phyloP scores from a whole-genome alignment of 2,113 vertebrate genomes.

The Sphaerodactylus townsendi region DNA sequence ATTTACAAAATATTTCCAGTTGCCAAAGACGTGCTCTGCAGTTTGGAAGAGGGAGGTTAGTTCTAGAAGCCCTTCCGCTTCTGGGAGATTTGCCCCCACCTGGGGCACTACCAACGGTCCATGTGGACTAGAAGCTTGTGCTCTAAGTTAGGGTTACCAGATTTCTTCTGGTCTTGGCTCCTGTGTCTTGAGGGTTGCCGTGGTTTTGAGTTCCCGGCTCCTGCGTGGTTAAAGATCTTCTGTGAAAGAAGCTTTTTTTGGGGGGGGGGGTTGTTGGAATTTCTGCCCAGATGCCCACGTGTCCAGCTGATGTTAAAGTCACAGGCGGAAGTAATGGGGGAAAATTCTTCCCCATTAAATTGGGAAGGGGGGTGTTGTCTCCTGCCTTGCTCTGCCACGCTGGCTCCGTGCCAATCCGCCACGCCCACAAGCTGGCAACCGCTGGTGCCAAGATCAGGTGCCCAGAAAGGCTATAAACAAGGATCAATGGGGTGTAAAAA shows the following conservation, averaged over 20 bases:
- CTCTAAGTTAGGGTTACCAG: neutral
- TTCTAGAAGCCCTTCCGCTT: no score
- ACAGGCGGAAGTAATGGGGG: neutral
- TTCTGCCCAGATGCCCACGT: neutral
- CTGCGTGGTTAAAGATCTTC: neutral
- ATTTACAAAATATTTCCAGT: no score
- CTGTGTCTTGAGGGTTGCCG: no score
- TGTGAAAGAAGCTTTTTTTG: neutral
- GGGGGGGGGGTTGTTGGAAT: neutral
- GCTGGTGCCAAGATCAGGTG: neutral
- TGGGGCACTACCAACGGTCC: neutral
- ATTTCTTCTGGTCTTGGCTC: no score
- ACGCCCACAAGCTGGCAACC: neutral
- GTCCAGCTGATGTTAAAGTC: neutral
- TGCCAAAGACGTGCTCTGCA: no score
- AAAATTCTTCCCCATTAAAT: neutral
- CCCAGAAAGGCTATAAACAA: conserved; percentile 14
- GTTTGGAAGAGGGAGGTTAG: no score
- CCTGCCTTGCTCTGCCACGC: neutral
- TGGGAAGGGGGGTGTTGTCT: neutral
- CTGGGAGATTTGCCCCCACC: no score
- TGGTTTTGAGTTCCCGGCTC: neutral
- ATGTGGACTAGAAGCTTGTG: neutral
- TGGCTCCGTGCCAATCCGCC: no score
- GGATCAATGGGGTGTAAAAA: neutral